Base-by-base conservation (phyloP, 2,888 invertebrate genomes). In the Craniophora ligustri region DNA sequence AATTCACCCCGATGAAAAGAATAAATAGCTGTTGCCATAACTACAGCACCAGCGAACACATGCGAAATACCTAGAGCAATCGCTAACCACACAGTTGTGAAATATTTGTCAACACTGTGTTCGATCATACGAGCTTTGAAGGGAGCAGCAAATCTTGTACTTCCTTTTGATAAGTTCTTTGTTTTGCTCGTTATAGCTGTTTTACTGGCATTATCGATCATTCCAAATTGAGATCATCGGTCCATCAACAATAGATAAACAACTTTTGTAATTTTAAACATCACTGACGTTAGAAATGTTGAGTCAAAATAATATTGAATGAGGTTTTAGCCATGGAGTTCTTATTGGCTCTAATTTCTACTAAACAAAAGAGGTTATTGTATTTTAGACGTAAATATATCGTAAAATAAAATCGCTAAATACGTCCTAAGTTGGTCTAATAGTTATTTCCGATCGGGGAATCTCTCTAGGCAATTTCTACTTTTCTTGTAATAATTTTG, bases 31-130 rank as follows among this genome's bases (percentile, higher is more conserved):
- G 15, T 26, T 8, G 36, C 16, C 74, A 84, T 80, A n/a, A 75
- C 66, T 1, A 70, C 69, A 2, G 79, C 83, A 46, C 84, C 86
- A 28, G 85, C 70, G 42, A 80, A 50, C 5, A 84, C 14, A 30
- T 83, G 77, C 3, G 68, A 48, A 7, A 82, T 7, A 0, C 81
- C 82, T 19, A 81, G 39, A 2, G 63, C 71, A 5, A 82, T 61
- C 8, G 79, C 70, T 55, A 68, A 79, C 72, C 76, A 82, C 5
- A 85, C 68, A 7, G 63, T 68, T 31, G 59, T 74, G 32, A 73
- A 79, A 53, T 85, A 86, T 7, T 18, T 30, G 8, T 71, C 72
- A 0, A 67, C 60, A 23, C 62, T 70, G 0, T 75, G 67, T 44
- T 81, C 79, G 21, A 83, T 72, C 3, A 81, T 61, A 13, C 82